Percentiles rank a stretch among this genome's conserved stretches.
Conservation (phyloP, 2,797 vertebrate species). For the Gobionotothen gibberifrons region DNA sequence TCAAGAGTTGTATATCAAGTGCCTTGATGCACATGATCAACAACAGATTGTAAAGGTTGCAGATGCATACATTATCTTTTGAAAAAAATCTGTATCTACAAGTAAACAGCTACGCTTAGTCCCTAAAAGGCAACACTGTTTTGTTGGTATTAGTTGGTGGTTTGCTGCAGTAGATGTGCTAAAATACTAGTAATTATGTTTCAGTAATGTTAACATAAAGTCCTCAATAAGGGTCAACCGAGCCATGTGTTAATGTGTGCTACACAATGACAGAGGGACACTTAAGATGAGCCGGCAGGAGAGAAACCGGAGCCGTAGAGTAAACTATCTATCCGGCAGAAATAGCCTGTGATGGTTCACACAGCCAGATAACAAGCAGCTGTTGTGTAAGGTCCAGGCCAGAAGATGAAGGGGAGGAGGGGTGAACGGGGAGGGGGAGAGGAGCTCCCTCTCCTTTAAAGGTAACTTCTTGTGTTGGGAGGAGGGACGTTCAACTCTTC, state of each 20-base stretch:
- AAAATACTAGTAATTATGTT: conserved; percentile 33
- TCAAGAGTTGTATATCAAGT: neutral
- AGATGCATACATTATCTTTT: neutral
- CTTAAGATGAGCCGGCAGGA: conserved; percentile 30
- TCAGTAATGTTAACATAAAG: conserved; percentile 34
- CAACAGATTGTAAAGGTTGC: neutral
- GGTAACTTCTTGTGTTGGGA: conserved; percentile 68
- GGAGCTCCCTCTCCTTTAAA: conserved; percentile 69
- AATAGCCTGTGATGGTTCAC: conserved; percentile 73
- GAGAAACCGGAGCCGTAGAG: conserved; percentile 40
- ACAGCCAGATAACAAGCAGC: conserved; percentile 70
- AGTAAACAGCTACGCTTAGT: neutral
- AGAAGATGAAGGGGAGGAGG: conserved; percentile 46
- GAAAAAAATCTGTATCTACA: neutral
- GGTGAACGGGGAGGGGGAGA: conserved; percentile 5
- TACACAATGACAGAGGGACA: conserved; percentile 31
- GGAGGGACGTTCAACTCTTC: conserved; percentile 66
- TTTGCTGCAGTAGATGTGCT: conserved; percentile 16
- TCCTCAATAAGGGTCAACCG: conserved; percentile 15
- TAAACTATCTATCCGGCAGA: conserved; percentile 52
- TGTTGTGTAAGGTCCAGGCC: conserved; percentile 63
- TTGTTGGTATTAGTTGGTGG: neutral
- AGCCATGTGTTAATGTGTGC: conserved; percentile 14
- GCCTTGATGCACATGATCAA: neutral
- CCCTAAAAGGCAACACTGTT: conserved; percentile 3